Percentiles rank a stretch among this genome's conserved stretches.
These are phyloP conservation scores for Volucella inanis DNA, from an alignment of 2,888 invertebrate species.

Conservation along the genomic window DNA sequence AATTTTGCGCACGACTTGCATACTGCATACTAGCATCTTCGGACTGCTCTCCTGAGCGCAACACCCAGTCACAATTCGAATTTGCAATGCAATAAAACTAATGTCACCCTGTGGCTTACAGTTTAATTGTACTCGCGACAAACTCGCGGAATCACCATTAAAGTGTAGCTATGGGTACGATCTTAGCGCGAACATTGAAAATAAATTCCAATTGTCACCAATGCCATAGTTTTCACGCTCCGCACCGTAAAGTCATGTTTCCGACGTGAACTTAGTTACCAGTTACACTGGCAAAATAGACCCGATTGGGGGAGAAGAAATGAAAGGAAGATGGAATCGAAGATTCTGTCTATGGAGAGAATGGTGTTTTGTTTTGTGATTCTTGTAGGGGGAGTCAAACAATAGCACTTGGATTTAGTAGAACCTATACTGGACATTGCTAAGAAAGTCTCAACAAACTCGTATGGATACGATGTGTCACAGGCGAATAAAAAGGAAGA, in stretches of 20 bases:
- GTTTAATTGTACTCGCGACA: constrained; percentile 73
- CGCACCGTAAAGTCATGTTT: constrained; percentile 52
- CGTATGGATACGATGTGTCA: background rate
- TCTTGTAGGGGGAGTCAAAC: constrained; percentile 12
- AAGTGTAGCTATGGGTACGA: constrained; percentile 55
- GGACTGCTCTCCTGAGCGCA: background rate
- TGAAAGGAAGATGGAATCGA: constrained; percentile 21
- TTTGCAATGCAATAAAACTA: constrained; percentile 71
- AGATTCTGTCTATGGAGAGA: constrained; percentile 19
- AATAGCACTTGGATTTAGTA: background rate
- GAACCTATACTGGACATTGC: constrained; percentile 29
- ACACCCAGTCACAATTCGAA: constrained; percentile 43
- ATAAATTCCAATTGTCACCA: constrained; percentile 70
- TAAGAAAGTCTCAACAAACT: constrained; percentile 7
- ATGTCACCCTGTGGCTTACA: constrained; percentile 74
- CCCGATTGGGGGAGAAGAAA: background rate
- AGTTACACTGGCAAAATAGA: too few relatives aligned
- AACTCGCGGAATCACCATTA: constrained; percentile 63
- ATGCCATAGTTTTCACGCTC: constrained; percentile 52
- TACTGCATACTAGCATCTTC: constrained; percentile 21
- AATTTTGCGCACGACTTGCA: constrained; percentile 69
- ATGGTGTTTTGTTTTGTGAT: constrained; percentile 21
- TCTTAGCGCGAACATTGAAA: constrained; percentile 64
- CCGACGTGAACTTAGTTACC: constrained; percentile 21
- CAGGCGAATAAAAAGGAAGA: constrained; percentile 15